phyloP scores from a whole-genome alignment of 1,140 invertebrate genomes.

The Lutraria rhynchaena region DNA sequence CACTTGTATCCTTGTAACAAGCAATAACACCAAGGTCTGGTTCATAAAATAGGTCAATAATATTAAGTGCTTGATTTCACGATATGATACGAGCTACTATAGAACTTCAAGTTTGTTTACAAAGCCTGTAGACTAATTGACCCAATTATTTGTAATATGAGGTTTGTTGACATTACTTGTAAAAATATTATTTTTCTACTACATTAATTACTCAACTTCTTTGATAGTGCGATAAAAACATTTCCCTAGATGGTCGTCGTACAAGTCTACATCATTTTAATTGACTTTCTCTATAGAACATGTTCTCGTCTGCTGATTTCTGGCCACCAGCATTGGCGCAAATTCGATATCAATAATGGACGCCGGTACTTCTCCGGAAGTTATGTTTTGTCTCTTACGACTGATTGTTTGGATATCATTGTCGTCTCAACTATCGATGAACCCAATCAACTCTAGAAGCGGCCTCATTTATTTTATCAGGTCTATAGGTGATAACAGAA shows the following conservation, averaged over 20 bases:
- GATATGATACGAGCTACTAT: not conserved
- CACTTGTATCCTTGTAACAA: no score
- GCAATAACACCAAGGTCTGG: no score
- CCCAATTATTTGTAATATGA: conserved; percentile 25
- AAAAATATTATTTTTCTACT: conserved; percentile 1
- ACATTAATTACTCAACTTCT: not conserved
- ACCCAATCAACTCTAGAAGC: conserved; percentile 8
- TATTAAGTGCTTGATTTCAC: conserved; percentile 8
- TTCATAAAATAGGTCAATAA: not conserved
- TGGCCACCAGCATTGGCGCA: conserved; percentile 5
- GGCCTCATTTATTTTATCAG: no score
- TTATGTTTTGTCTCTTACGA: conserved; percentile 25
- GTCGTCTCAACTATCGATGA: not conserved
- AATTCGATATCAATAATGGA: conserved; percentile 26
- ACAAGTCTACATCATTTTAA: not conserved
- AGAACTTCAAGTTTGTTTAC: conserved; percentile 11
- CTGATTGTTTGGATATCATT: conserved; percentile 14
- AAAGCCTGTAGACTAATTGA: conserved; percentile 29
- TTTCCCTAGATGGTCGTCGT: not conserved
- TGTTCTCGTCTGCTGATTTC: conserved; percentile 6
- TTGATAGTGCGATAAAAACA: conserved; percentile 5
- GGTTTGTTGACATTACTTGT: conserved; percentile 1
- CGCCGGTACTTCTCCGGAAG: not conserved
- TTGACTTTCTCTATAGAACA: not conserved
- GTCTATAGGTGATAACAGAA: no score